Evolutionary conservation across 2,797 vertebrate genomes (phyloP).

Genomic region (Sciaenops ocellatus): DNA sequence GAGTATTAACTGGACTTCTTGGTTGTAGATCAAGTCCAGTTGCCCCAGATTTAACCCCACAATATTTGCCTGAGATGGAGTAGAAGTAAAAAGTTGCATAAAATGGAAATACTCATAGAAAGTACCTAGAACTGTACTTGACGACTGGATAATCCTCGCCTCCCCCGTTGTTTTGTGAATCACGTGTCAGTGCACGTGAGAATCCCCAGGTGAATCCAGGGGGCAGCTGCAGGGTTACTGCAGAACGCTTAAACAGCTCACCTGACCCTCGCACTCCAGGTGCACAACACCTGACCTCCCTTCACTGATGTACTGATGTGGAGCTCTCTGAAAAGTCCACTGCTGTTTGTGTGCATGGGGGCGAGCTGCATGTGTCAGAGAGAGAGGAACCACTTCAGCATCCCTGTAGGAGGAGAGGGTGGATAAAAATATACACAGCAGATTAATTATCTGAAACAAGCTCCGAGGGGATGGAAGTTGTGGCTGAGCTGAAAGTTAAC

Average conservation of each 20-base stretch:
- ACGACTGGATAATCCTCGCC: too few species aligned
- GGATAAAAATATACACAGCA: constrained; percentile 32
- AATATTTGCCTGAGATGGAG: not conserved
- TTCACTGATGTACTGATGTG: not conserved
- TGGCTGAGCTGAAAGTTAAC: not conserved
- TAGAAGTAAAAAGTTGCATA: not conserved
- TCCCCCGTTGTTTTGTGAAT: too few species aligned
- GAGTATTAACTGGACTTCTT: not conserved
- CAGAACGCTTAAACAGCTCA: not conserved
- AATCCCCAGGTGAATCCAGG: constrained; percentile 2
- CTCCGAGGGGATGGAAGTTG: not conserved
- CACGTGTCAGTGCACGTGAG: constrained; percentile 53
- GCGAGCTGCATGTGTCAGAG: not conserved
- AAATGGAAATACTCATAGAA: not conserved
- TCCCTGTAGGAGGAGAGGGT: constrained; percentile 9
- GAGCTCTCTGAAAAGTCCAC: constrained; percentile 1
- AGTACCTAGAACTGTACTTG: not conserved
- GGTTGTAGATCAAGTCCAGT: too few species aligned
- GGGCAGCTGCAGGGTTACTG: constrained; percentile 12
- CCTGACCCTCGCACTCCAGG: constrained; percentile 49
- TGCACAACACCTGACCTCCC: constrained; percentile 58
- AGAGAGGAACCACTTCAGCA: constrained; percentile 26
- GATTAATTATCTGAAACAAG: constrained; percentile 21
- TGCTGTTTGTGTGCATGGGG: not conserved
- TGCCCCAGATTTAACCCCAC: too few species aligned